A percentile compares a stretch with the other conserved stretches of the same genome.
Conservation (phyloP, 2,113 vertebrate species). For the Chlorodrepanis virens region DNA sequence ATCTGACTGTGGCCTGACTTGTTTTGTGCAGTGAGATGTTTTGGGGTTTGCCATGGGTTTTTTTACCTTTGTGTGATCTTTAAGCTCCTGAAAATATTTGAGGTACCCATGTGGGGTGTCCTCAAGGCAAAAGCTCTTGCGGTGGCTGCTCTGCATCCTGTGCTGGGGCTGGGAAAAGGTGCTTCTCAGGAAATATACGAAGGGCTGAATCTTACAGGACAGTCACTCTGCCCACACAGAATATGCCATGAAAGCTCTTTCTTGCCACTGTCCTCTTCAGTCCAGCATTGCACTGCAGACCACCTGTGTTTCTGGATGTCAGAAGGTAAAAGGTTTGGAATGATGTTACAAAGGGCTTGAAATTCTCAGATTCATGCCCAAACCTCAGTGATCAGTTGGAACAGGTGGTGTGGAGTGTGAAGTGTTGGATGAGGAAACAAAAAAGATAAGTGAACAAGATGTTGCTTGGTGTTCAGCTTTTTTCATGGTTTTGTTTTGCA, state of each 20-base stretch:
- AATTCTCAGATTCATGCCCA: neutral
- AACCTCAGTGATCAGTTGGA: neutral
- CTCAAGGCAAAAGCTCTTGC: neutral
- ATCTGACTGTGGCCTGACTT: constrained; percentile 35
- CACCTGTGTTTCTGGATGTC: neutral
- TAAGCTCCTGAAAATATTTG: neutral
- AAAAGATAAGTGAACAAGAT: neutral
- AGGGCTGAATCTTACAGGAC: neutral
- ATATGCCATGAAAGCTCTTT: neutral
- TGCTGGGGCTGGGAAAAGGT: neutral
- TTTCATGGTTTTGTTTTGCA: neutral
- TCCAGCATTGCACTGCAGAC: neutral
- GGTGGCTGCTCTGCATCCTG: neutral
- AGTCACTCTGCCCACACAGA: neutral
- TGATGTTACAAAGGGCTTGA: neutral
- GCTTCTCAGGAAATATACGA: neutral
- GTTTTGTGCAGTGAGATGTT: neutral
- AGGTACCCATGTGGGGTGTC: neutral
- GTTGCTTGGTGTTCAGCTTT: neutral
- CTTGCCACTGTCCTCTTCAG: neutral
- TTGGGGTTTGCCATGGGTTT: neutral
- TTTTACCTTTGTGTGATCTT: neutral
- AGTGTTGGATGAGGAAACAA: neutral
- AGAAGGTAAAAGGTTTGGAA: neutral
- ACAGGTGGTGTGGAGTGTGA: neutral